Conservation (phyloP, 2,797 vertebrate genomes). For the Dendrocincla fuliginosa region DNA sequence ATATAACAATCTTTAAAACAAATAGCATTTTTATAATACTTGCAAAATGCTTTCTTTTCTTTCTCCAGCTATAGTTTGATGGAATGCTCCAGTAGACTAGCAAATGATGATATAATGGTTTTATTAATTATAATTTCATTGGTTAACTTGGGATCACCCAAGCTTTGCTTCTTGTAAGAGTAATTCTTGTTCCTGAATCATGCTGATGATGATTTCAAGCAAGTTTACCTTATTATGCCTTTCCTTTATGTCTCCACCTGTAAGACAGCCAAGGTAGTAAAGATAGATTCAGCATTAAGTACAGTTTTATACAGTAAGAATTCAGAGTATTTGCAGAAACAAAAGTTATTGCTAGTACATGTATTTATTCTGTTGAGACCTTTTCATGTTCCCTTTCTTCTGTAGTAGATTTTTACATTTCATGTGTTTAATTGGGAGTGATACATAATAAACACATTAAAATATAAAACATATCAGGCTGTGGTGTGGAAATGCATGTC, state of each 20-base stretch:
- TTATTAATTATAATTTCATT: not conserved
- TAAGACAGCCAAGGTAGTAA: not conserved
- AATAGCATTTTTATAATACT: not conserved
- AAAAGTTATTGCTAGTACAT: not conserved
- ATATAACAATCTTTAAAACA: not conserved
- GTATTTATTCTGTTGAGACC: not conserved
- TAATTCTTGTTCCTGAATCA: not conserved
- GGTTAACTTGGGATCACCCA: not conserved
- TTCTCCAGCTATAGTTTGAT: not conserved
- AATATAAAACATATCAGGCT: not conserved
- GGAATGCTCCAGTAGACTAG: not conserved
- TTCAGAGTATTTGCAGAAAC: conserved; percentile 31
- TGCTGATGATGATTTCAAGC: not conserved
- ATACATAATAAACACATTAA: not conserved
- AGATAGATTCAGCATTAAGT: not conserved
- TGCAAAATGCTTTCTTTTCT: not conserved
- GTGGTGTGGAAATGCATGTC: not conserved
- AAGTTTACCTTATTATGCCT: not conserved
- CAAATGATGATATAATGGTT: not conserved
- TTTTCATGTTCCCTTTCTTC: not conserved
- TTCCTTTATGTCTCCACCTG: not conserved
- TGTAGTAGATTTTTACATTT: not conserved
- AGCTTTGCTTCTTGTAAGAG: not conserved
- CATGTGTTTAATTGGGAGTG: not conserved
- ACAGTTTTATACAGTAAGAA: not conserved